Evolutionary conservation across 2,113 vertebrate species (phyloP), one percentile per base, ranked within the genome.

Genomic region (Blennius ocellaris): DNA sequence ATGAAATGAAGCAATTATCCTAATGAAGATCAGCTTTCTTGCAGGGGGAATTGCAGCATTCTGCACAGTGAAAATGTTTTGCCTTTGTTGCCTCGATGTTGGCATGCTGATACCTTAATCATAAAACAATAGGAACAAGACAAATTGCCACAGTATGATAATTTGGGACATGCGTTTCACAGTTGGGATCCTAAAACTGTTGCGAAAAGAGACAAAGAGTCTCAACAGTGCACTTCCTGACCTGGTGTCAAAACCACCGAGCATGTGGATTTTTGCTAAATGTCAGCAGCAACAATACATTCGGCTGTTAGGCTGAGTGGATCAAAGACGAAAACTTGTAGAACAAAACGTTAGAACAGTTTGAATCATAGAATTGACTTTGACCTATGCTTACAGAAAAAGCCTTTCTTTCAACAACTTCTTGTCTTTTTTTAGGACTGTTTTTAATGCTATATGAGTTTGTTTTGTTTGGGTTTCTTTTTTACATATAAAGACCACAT

Each of bases 181-280:
- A 73, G 78, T 36, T 56, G 64, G 76, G 73, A 80, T 62, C 70
- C 66, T 71, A 58, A 80, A 87, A 81, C 68, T 77, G 77, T 37
- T 81, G 83, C 82, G 79, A 60, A 76, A 39, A 58, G 36, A 77
- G 21, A 30, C 21, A 30, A 30, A 30, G 21, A 30, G 21, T 30
- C 39, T 57, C 65, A 79, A 68, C 75, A 61, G 70, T 81, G 73
- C 90, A 91, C 87, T 91, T 92, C 89, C 91, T 91, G 89, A 86
- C 87, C 85, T 58, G 41, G 60, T 81, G 80, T 70, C 82, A 65
- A 78, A 88, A 91, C 87, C 89, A 68, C 87, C 21, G 83, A 73
- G 84, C 80, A 84, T 73, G 86, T 84, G 82, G 71, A 85, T 80
- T 78, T 81, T 4, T 69, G 73, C 74, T 86, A 83, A 87, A 86